These are phyloP conservation scores for Mythimna impura DNA, from an alignment of 2,888 invertebrate genomes.

Conservation along the genomic window DNA sequence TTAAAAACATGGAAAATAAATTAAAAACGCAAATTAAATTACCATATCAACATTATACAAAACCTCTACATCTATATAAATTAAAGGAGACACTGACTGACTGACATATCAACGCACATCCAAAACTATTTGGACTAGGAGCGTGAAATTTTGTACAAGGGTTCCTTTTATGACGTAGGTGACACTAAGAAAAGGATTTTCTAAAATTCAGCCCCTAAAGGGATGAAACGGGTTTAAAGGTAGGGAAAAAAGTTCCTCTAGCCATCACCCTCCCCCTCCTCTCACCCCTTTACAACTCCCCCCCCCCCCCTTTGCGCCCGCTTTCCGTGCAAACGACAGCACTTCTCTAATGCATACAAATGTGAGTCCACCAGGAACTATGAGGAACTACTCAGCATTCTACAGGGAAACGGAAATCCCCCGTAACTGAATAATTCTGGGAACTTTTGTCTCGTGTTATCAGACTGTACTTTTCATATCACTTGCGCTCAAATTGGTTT, in stretches of 20 bases:
- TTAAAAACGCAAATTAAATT: constrained; percentile 19
- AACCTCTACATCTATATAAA: not conserved
- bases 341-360: constrained; percentile 55
- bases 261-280: not conserved
- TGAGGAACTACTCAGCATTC: constrained; percentile 43
- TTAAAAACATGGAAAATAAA: not conserved
- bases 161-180: too few species aligned
- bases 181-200: too few species aligned
- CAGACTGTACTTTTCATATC: not conserved
- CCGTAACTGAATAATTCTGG: constrained; percentile 30
- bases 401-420: constrained; percentile 18
- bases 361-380: constrained; percentile 24
- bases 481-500: not conserved
- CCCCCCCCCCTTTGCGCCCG: not conserved
- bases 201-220: too few species aligned
- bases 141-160: too few species aligned
- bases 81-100: too few species aligned
- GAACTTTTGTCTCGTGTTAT: constrained; percentile 7
- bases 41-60: constrained; percentile 4
- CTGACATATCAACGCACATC: too few species aligned
- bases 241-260: constrained; percentile 26
- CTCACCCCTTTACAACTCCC: not conserved
- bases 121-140: too few species aligned
- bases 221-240: not conserved
- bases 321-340: constrained; percentile 12